Conservation (phyloP, 2,888 invertebrate genomes). For the Chaetoderma sp. region DNA sequence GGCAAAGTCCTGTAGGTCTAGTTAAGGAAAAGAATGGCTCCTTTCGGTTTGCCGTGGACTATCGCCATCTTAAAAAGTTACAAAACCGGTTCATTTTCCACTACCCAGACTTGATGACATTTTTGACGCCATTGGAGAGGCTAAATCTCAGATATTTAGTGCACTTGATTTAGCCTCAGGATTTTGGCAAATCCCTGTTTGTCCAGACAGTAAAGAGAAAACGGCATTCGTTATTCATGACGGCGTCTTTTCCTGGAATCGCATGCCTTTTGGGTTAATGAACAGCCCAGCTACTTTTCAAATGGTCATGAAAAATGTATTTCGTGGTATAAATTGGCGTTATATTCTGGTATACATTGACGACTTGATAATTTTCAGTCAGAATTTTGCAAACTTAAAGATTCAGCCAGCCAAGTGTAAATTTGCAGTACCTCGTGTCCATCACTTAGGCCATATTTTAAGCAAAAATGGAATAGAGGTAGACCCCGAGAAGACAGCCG, state of each 20-base stretch:
- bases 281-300: constrained; percentile 5
- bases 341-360: constrained; percentile 12
- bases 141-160: constrained; percentile 19
- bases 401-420: constrained; percentile 24
- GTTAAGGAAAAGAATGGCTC: constrained; percentile 14
- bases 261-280: constrained; percentile 6
- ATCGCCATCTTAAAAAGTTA: constrained; percentile 17
- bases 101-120: constrained; percentile 21
- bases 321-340: constrained; percentile 13
- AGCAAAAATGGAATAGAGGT: not conserved
- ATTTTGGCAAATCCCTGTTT: constrained; percentile 27
- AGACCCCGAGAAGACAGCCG: constrained; percentile 22
- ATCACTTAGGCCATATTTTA: not conserved
- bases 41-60: constrained; percentile 23
- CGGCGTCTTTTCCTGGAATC: constrained; percentile 26
- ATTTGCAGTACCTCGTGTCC: constrained; percentile 11
- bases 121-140: constrained; percentile 17
- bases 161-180: constrained; percentile 19
- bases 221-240: constrained; percentile 20
- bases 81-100: constrained; percentile 9
- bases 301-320: constrained; percentile 19
- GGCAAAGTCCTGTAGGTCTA: constrained; percentile 15
- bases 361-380: constrained; percentile 14
- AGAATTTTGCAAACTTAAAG: constrained; percentile 13
- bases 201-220: constrained; percentile 19